Base-by-base conservation (phyloP, 2,113 vertebrate species). In the Microtus oregoni region DNA sequence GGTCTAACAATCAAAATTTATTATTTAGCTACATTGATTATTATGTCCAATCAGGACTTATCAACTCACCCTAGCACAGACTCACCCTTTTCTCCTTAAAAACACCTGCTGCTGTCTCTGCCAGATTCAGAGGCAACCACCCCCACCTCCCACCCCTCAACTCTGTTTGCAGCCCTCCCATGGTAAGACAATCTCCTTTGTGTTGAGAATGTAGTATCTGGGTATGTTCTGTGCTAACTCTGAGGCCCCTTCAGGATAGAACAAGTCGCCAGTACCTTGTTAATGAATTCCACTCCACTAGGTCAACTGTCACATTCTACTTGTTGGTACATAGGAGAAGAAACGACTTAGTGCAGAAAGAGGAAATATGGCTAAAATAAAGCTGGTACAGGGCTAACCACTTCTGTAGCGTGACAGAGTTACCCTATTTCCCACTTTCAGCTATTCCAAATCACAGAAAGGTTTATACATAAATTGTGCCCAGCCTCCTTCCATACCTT, bases 241-340 rank as follows among this genome's bases (percentile, higher is more conserved):
- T 70, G 32, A 19, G 68, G 15, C 32, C 5, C 68, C 68, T 70
- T 67, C 22, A 30, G 15, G 67, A 70, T 85, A n/a, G 89, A 94
- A 88, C 9, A 63, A 75, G 72, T 41, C 14, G 9, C n/a, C 32
- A 26, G 41, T 28, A 88, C 1, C 55, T 55, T 3, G 61, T 10
- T 86, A 94, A 94, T 70, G 58, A 85, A 63, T 41, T 91, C 19
- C 32, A 81, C 88, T 67, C 88, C 79, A 91, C 32, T 0, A 94
- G 24, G 20, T 93, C 78, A 82, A 15, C 63, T 70, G 6, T 30
- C 90, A 67, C 75, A 3, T 83, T 79, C 28, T 68, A 22, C 72
- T 85, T 79, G 14, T 73, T 82, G 83, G 24, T 14, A 20, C 19
- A 44, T 4, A 44, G 38, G 14, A 10, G 32, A 81, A 67, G 15